These are phyloP conservation scores for Zaprionus capensis DNA, from an alignment of 1,140 invertebrate genomes.

Conservation along the genomic window DNA sequence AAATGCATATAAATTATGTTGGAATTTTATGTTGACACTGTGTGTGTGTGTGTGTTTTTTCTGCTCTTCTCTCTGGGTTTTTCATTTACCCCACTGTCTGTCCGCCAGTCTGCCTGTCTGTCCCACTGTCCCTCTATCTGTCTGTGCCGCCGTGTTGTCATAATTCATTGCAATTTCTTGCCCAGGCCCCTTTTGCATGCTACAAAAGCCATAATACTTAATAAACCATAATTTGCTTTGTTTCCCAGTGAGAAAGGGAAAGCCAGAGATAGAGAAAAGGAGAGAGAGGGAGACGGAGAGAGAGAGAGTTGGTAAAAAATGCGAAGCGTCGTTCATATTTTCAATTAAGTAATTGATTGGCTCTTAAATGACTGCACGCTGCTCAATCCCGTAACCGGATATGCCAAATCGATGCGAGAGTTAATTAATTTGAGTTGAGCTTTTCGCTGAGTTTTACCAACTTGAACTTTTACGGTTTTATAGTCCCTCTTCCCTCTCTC, in stretches of 20 bases:
- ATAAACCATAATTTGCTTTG: constrained; percentile 41
- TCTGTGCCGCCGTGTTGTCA: background rate
- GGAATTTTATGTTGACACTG: constrained; percentile 27
- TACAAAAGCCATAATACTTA: constrained; percentile 34
- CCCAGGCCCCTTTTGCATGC: constrained; percentile 6
- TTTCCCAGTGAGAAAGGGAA: background rate
- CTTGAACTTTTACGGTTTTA: constrained; percentile 6
- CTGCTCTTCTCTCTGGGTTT: background rate
- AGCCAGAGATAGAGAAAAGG: background rate
- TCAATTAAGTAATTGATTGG: constrained; percentile 81
- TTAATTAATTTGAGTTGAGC: constrained; percentile 70
- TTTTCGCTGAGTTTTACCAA: background rate
- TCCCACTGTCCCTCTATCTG: background rate
- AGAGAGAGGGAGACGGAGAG: background rate
- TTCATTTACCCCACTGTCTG: background rate
- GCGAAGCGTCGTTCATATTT: constrained; percentile 52
- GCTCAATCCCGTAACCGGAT: background rate
- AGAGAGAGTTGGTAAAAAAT: background rate
- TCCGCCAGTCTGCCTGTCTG: background rate
- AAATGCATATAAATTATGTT: constrained; percentile 39
- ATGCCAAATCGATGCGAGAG: constrained; percentile 67
- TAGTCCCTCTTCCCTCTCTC: no score
- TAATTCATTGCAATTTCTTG: constrained; percentile 39
- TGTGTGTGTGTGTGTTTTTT: background rate
- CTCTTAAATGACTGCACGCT: constrained; percentile 41